Conservation (phyloP, 2,888 invertebrate genomes). For the Chloroclystis v-ata region DNA sequence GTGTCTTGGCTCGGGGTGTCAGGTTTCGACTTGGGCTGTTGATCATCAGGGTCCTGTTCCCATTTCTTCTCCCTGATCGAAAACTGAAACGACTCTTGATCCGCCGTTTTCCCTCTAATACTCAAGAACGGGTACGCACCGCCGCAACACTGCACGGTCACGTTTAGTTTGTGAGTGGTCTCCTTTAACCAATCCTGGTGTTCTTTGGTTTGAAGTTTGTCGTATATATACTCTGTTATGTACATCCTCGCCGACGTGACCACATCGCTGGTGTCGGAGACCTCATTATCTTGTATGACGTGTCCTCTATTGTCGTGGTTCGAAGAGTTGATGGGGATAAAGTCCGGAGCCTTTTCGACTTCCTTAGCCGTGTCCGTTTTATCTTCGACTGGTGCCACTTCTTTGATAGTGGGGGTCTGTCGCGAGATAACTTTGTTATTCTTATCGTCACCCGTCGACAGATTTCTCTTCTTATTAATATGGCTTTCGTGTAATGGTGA, state of each 20-base stretch:
- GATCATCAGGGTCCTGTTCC: constrained; percentile 29
- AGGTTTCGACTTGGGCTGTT: constrained; percentile 15
- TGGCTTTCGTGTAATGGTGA: constrained; percentile 58
- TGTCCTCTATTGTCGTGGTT: constrained; percentile 63
- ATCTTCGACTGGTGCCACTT: constrained; percentile 2
- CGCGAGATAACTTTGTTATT: constrained; percentile 13
- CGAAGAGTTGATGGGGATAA: constrained; percentile 47
- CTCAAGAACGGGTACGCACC: constrained; percentile 57
- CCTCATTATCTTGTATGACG: constrained; percentile 69
- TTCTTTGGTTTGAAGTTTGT: constrained; percentile 63
- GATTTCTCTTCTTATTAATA: constrained; percentile 49
- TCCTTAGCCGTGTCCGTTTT: constrained; percentile 2
- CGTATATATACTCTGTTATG: constrained; percentile 65
- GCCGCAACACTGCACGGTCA: constrained; percentile 55
- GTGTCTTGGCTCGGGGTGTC: constrained; percentile 28
- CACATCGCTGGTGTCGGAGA: constrained; percentile 64
- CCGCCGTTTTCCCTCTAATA: constrained; percentile 66
- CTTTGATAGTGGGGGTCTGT: constrained; percentile 14
- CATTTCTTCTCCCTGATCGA: constrained; percentile 65
- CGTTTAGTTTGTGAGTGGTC: constrained; percentile 48
- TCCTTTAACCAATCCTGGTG: constrained; percentile 67
- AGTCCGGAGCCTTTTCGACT: constrained; percentile 43
- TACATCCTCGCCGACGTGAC: constrained; percentile 70
- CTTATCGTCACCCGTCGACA: constrained; percentile 34
- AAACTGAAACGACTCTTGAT: constrained; percentile 74